These are phyloP conservation scores for Melanotaenia duboulayi DNA, from an alignment of 2,113 vertebrate species.

Conservation along the genomic window DNA sequence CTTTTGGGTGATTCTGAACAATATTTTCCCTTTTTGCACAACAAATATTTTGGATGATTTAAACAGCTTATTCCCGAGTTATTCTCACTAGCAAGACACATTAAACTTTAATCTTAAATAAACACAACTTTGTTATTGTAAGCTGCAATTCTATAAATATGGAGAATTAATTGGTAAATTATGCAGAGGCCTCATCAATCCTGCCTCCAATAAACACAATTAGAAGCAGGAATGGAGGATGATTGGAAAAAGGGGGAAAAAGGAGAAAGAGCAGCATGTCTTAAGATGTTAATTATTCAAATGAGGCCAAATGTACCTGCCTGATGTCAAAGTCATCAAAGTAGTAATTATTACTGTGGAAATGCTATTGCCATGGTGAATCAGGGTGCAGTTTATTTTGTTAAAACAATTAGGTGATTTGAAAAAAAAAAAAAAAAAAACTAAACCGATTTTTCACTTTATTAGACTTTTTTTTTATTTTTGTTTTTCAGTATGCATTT, in stretches of 20 bases:
- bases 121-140: conserved; percentile 88
- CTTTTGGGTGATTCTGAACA: neutral
- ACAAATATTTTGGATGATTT: conserved; percentile 53
- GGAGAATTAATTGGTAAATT: conserved; percentile 83
- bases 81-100: conserved; percentile 66
- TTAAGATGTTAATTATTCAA: conserved; percentile 85
- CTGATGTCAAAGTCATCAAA: conserved; percentile 78
- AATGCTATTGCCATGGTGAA: conserved; percentile 88
- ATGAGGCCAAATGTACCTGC: conserved; percentile 83
- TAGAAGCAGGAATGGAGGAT: conserved; percentile 68
- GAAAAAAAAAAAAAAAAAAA: too few relatives aligned
- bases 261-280: conserved; percentile 53
- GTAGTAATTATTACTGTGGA: conserved; percentile 85
- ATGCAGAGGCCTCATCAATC: conserved; percentile 79
- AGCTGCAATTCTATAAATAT: conserved; percentile 83
- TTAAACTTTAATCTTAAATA: conserved; percentile 84
- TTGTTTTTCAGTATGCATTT: neutral
- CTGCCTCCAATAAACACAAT: conserved; percentile 82
- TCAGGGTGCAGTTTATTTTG: conserved; percentile 92
- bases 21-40: neutral
- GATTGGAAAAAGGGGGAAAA: conserved; percentile 26
- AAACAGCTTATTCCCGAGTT: conserved; percentile 63
- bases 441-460: conserved; percentile 62
- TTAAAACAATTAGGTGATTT: conserved; percentile 91
- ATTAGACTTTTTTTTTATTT: conserved; percentile 36